Base-by-base conservation (phyloP, 2,113 vertebrate species). In the Ctenomys sociabilis region DNA sequence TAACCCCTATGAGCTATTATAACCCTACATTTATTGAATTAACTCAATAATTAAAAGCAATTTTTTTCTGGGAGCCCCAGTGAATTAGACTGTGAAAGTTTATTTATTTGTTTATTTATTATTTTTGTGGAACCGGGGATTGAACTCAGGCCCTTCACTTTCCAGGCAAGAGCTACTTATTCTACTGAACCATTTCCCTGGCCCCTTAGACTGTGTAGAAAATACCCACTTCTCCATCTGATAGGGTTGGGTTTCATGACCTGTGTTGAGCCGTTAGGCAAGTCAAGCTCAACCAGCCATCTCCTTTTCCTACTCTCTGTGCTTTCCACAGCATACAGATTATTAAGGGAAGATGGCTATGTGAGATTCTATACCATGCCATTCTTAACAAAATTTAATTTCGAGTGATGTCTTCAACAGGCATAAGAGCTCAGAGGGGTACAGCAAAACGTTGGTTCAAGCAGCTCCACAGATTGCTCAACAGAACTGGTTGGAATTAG, bases 371-470 rank as follows among this genome's bases (percentile, higher is more conserved):
- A 35, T 8, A 7, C 14, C 57, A 45, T 70, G 64, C 86, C 75
- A 24, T 93, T 94, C 72, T 94, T 37, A 73, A 57, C 91, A 3
- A 12, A 52, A 43, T 64, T 94, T 83, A 90, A 81, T 64, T 73
- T 70, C 82, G 83, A 1, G 8, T 63, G 26, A 49, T 35, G 37
- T 85, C 28, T 7, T n/a, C 66, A 86, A 45, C 43, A 64, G 35
- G 64, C n/a, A 26, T 22, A 40, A 28, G 22, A 86, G 77, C 7
- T 21, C 5, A 12, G 28, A 26, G 54, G n/a, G 68, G 14, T 52
- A 13, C 4, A 28, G 63, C 61, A 52, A 66, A 30, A 85, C 19
- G 32, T 0, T 7, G 61, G 8, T 52, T 63, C 85, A 43, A 77
- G 19, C 70, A 24, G 35, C 77, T 90, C 52, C 5, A 5, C 19